phyloP scores from a whole-genome alignment of 2,888 invertebrate genomes.

The Polymixis flavicincta region DNA sequence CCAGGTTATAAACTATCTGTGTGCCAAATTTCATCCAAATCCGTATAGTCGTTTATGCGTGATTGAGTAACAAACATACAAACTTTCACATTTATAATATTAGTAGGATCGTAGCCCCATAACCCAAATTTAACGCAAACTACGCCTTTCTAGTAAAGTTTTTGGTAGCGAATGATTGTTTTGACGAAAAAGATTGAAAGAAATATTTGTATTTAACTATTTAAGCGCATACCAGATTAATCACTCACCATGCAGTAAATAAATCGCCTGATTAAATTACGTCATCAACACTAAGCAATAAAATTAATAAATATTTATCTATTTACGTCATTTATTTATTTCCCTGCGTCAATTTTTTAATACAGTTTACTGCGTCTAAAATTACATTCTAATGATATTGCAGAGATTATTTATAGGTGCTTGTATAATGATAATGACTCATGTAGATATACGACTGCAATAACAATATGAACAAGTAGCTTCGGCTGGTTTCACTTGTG shows the following conservation, averaged over 20 bases:
- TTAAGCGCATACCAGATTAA: conserved; percentile 16
- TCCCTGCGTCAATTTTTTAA: conserved; percentile 38
- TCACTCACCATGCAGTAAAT: conserved; percentile 24
- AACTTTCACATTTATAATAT: too few relatives aligned
- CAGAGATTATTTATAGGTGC: conserved; percentile 49
- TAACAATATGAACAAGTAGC: conserved; percentile 61
- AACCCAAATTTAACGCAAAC: too few relatives aligned
- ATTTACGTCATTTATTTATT: conserved; percentile 18
- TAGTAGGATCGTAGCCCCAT: too few relatives aligned
- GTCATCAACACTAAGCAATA: conserved; percentile 15
- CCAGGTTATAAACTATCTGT: too few relatives aligned
- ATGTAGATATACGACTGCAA: conserved; percentile 58
- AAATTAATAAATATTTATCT: conserved; percentile 21
- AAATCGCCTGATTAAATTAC: conserved; percentile 26
- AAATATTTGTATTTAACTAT: conserved; percentile 5
- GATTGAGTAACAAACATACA: too few relatives aligned
- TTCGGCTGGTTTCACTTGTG: conserved; percentile 49
- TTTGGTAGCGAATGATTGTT: background rate
- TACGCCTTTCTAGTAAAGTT: background rate
- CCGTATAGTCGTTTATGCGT: too few relatives aligned
- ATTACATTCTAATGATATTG: conserved; percentile 47
- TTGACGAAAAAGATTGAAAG: background rate
- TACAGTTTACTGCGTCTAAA: conserved; percentile 36
- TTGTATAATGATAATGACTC: conserved; percentile 56
- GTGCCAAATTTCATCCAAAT: too few relatives aligned